A percentile compares a stretch with the other conserved stretches of the same genome.
Evolutionary conservation across 2,797 vertebrate species (phyloP).

Genomic region (Muscicapa comitata): DNA sequence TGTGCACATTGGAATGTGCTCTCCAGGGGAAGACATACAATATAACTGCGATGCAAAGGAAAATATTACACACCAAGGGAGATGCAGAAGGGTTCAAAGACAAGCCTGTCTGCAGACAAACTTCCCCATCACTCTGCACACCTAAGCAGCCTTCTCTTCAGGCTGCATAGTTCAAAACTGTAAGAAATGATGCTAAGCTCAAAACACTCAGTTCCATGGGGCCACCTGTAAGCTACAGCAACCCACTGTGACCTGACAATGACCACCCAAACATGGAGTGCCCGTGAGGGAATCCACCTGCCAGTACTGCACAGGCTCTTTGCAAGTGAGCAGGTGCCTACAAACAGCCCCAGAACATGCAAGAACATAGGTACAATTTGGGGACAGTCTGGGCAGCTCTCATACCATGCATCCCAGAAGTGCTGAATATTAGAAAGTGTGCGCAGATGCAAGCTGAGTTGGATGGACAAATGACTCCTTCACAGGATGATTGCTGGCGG

Average conservation of each 20-base stretch:
- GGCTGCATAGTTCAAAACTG: neutral
- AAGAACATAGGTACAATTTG: neutral
- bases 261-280: neutral
- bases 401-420: neutral
- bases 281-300: neutral
- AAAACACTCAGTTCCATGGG: neutral
- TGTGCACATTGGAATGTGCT: neutral
- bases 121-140: neutral
- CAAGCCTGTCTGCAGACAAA: neutral
- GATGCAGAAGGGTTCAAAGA: neutral
- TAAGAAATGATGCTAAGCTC: fast-evolving
- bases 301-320: neutral
- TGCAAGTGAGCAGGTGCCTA: neutral
- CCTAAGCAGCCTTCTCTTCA: neutral
- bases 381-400: neutral
- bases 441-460: neutral
- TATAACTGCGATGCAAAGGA: neutral
- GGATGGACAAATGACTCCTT: neutral
- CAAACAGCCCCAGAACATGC: neutral
- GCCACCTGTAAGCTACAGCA: neutral
- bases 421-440: neutral
- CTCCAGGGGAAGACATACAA: neutral
- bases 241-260: neutral
- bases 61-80: neutral
- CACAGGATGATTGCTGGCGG: fast-evolving